Base-by-base conservation (phyloP, 2,888 invertebrate genomes). In the Plebejus argus region DNA sequence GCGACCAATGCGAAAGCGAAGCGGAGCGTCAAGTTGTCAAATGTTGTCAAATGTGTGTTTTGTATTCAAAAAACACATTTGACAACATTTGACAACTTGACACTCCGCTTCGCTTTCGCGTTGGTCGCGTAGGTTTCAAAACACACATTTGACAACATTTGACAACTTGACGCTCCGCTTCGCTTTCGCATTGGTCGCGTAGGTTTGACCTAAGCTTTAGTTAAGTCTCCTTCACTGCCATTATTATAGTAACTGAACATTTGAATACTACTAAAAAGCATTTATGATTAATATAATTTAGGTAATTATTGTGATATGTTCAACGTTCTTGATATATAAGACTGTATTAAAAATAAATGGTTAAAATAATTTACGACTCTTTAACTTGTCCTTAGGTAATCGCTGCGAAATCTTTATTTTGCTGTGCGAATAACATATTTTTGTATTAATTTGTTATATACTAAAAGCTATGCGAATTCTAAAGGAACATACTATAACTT, bases 221-320 rank as follows among this genome's bases (percentile, higher is more conserved):
- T 35, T 53, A 61, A 76, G 77, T 66, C 74, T 78, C 35, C 20
- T 58, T 39, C 76, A 72, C 76, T 77, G 78, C 77, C 75, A 78
- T 70, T 76, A 70, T 74, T 74, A 53, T 76, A 76, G 18, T 28
- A 74, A 76, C 56, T 66, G 74, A 66, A 78, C 76, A 53, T 78
- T 82, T 81, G 80, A 78, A 78, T 79, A 81, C 82, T 80, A 83
- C 83, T 84, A 84, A 86, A 84, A 86, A 84, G 84, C 83, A 85
- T 86, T 85, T 84, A 84, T 78, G 81, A 79, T 78, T 81, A 33
- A 56, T 28, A 74, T 74, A 74, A 33, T 53, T 74, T 20, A 72
- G 45, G 45, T 45, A 28, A 49, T 74, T 49, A 28, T 28, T 49
- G 28, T 53, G 45, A 49, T 74, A 53, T 28, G 49, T 74, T 53